Base-by-base conservation (phyloP, 2,888 invertebrate species). In the Meghimatium bilineatum region DNA sequence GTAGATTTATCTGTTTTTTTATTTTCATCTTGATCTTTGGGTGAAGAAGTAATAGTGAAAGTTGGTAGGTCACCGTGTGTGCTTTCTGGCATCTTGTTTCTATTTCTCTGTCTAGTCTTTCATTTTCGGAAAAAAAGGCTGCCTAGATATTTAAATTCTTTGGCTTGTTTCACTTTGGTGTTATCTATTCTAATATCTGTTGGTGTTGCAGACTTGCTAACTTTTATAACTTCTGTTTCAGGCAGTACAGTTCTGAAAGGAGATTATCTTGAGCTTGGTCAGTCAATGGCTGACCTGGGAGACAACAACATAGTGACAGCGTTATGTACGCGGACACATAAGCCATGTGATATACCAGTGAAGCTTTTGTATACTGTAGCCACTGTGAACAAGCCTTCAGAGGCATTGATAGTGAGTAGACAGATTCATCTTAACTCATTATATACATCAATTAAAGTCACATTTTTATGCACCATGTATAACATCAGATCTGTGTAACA, bases 321-420 rank as follows among this genome's bases (percentile, higher is more conserved):
- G 12, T 86, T 85, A 10, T 88, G 90, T 78, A 82, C 86, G 34
- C 86, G 89, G 38, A 90, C 88, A 60, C 86, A 86, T 8, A 89
- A 89, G 86, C 82, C 88, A 12, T 88, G 88, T 49, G 86, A 85
- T 29, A 83, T 91, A 72, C 90, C 91, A 56, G 86, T 89, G 80
- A 89, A 89, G 75, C 83, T 89, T 1, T 74, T 91, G 34, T 91
- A 89, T 72, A 86, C 90, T 20, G 85, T 91, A 29, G 87, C 90
- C n/a, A 88, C 89, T 0, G 80, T 83, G 6, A 88, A 88, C 10
- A 87, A 88, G 75, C 91, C 91, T 26, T 82, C 87, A 32, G 85
- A 88, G 10, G 89, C 88, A 72, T 85, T 89, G 32, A 85, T 91
- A 89, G 91, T 91, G 86, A 74, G 85, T 83, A 38, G 14, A 20